phyloP scores from a whole-genome alignment of 2,113 vertebrate species.

The Dinomys branickii region DNA sequence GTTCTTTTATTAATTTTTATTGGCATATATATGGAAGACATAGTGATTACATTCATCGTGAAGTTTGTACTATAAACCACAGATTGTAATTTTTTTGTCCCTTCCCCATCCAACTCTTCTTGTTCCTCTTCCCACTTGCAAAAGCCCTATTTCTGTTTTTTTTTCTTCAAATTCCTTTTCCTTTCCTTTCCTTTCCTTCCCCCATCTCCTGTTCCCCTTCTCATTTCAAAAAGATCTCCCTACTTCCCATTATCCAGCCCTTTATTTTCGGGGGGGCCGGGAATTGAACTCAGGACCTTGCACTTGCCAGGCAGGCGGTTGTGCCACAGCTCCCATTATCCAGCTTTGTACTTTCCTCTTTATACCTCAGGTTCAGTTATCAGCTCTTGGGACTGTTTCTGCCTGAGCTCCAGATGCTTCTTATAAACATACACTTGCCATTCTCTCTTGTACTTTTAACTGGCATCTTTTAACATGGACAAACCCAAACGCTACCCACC shows the following conservation, averaged over 20 bases:
- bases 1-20: neutral
- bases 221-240: neutral
- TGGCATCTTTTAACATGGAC: neutral
- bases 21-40: neutral
- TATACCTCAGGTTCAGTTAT: neutral
- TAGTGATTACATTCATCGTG: neutral
- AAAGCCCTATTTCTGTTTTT: neutral
- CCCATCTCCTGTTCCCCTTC: neutral
- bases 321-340: neutral
- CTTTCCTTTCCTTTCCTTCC: neutral
- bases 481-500: neutral
- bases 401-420: neutral
- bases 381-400: neutral
- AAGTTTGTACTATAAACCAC: neutral
- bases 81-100: neutral
- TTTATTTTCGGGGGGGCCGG: too few relatives aligned
- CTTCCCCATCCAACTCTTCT: neutral
- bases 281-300: too few relatives aligned
- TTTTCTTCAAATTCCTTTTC: neutral
- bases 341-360: too few relatives aligned
- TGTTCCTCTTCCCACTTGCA: neutral
- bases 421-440: neutral
- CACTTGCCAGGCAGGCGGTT: too few relatives aligned
- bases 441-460: neutral
- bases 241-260: neutral